Evolutionary conservation across 2,797 vertebrate genomes (phyloP), one percentile per base, ranked within the genome.

Genomic region (Perodicticus potto): DNA sequence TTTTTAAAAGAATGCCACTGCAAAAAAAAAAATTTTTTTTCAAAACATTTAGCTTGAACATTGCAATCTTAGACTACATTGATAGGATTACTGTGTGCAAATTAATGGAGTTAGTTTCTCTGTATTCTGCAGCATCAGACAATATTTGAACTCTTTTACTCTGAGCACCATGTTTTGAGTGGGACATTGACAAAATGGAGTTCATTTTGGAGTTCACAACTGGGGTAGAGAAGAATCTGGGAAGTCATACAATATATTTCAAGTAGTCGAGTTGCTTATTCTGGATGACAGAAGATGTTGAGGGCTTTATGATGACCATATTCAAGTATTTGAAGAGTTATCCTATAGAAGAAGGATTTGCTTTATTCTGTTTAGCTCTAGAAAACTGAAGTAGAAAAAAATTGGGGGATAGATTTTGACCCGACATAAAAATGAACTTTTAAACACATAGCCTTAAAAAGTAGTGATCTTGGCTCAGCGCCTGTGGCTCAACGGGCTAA

Each of bases 1-100:
- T 40, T 94, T 95, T 40, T 59, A 72, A 93, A 94, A 88, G 45
- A 32, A 96, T 77, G 86, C 25, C 22, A 80, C 43, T 86, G 70
- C 20, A 92, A 61, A 45, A 70, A 74, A 37, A 83, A 13, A 27
- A 49, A 13, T 3, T 86, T 67, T 16, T 16, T 81, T 96, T 93
- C 27, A 77, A 95, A 76, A 17, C 11, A 55, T 65, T 91, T 90
- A 91, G 53, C 14, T 65, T 0, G 84, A 83, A 67, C 40, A 81
- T 32, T 72, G 19, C 49, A 93, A 73, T 94, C 29, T 80, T 83
- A 25, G 22, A 86, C 32, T 72, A 73, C n/a, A 77, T 65, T 57
- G 17, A 76, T 45, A 78, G 25, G 27, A 83, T 1, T 16, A 23
- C 6, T 91, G 11, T 91, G 23, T 86, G 7, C 1, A 91, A 80